phyloP scores from a whole-genome alignment of 2,797 vertebrate genomes.

The Acrossocheilus wenchowensis region DNA sequence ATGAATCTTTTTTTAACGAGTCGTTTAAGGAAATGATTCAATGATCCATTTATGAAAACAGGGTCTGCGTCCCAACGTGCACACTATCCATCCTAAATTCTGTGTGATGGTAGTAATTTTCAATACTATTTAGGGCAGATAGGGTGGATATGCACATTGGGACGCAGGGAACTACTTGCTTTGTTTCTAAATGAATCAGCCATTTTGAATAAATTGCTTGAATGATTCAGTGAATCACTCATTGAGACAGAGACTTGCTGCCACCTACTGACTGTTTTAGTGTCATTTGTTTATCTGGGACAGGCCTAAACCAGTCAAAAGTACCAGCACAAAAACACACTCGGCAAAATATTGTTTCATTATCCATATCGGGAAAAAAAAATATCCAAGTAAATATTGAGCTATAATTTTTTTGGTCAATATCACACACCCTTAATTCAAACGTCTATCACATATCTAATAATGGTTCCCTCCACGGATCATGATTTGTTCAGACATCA shows the following conservation, averaged over 20 bases:
- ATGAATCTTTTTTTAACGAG: no score
- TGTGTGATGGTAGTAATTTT: no score
- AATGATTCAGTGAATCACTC: neutral
- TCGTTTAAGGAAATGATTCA: no score
- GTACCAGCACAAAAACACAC: neutral
- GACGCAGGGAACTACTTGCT: neutral
- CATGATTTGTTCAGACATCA: conserved; percentile 46
- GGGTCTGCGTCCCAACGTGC: no score
- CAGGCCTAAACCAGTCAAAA: neutral
- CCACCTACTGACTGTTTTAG: neutral
- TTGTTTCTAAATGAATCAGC: neutral
- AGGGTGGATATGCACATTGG: no score
- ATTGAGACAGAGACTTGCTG: neutral
- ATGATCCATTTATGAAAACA: no score
- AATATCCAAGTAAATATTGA: neutral
- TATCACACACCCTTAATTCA: neutral
- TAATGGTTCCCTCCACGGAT: neutral
- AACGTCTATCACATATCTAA: neutral
- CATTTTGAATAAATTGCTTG: neutral
- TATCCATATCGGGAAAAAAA: neutral
- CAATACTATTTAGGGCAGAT: no score
- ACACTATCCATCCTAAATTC: no score
- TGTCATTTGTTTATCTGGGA: neutral
- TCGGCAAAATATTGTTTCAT: neutral
- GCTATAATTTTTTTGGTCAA: neutral